phyloP scores from a whole-genome alignment of 2,113 vertebrate genomes.

The Cyprinodon tularosa region DNA sequence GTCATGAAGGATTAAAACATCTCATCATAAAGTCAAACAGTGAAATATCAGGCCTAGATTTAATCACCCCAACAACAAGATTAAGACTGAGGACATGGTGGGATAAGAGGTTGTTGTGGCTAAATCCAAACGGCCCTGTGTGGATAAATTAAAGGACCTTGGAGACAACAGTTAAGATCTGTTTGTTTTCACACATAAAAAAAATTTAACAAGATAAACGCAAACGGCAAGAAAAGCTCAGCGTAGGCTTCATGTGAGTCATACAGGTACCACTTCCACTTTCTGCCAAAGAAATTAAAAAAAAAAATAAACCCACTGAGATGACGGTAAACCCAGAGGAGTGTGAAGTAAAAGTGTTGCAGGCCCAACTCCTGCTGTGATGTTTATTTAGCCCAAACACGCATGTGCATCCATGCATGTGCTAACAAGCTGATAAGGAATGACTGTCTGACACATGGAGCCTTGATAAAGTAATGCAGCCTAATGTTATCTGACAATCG shows the following conservation, averaged over 20 bases:
- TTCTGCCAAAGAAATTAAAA: not conserved
- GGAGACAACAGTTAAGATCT: no score
- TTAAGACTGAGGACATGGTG: no score
- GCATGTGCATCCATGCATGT: constrained; percentile 41
- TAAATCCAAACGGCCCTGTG: no score
- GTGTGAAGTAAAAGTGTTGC: constrained; percentile 45
- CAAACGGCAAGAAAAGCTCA: not conserved
- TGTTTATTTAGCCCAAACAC: constrained; percentile 40
- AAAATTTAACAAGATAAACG: constrained; percentile 1
- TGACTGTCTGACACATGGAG: constrained; percentile 53
- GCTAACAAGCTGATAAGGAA: constrained; percentile 52
- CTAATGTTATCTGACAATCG: constrained; percentile 65
- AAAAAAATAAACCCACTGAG: constrained; percentile 6
- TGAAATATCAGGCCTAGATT: no score
- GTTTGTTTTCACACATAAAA: no score
- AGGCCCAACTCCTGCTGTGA: constrained; percentile 22
- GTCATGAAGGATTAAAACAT: not conserved
- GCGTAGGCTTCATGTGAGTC: not conserved
- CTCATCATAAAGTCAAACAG: no score
- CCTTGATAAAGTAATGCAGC: constrained; percentile 64
- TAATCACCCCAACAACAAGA: no score
- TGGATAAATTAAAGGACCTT: no score
- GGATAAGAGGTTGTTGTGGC: no score
- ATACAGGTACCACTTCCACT: not conserved
- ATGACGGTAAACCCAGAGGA: constrained; percentile 34